Evolutionary conservation across 2,113 vertebrate genomes (phyloP).

Genomic region (Herpailurus yagouaroundi): DNA sequence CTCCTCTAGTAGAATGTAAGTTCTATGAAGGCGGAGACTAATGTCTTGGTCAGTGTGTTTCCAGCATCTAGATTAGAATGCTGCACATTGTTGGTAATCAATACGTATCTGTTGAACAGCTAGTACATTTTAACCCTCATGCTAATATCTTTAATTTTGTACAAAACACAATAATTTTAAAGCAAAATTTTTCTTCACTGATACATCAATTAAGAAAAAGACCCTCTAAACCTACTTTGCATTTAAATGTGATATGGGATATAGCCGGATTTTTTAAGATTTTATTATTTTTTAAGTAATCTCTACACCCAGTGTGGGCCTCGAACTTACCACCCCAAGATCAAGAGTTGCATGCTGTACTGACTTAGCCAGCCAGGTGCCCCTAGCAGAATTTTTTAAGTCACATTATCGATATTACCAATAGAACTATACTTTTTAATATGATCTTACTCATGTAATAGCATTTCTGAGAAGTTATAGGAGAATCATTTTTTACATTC

Average conservation of each 20-base stretch:
- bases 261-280: background rate
- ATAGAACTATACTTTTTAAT: background rate
- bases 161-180: background rate
- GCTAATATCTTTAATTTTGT: background rate
- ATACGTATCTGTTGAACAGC: background rate
- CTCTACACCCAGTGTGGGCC: too few species aligned
- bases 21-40: background rate
- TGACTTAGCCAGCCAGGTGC: too few species aligned
- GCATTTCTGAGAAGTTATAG: background rate
- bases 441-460: background rate
- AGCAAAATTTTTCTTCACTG: background rate
- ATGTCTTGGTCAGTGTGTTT: background rate
- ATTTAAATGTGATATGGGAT: background rate
- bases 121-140: background rate
- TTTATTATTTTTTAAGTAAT: too few species aligned
- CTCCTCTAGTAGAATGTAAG: background rate
- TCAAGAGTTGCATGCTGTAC: too few species aligned
- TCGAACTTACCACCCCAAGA: too few species aligned
- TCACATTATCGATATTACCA: background rate
- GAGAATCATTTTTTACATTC: background rate
- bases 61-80: background rate
- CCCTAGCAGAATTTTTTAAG: background rate
- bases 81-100: background rate
- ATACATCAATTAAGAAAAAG: slow-evolving; percentile 1
- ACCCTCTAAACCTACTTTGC: background rate